These are phyloP conservation scores for Grantiella picta DNA, from an alignment of 2,113 vertebrate species.

Conservation along the genomic window DNA sequence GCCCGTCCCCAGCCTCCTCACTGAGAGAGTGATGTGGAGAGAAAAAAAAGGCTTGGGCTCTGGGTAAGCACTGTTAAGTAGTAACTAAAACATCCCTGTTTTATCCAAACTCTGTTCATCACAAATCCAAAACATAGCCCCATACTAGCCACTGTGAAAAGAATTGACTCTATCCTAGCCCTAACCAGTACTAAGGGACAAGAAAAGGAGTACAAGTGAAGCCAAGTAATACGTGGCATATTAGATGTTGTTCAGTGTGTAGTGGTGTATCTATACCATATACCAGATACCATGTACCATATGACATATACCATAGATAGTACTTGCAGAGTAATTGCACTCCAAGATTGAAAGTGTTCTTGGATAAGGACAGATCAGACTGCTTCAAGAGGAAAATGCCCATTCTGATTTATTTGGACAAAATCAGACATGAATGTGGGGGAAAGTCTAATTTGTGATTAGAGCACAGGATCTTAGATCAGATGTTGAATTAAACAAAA, in stretches of 20 bases:
- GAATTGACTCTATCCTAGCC: not conserved
- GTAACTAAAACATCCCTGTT: rapidly evolving
- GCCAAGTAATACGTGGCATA: not conserved
- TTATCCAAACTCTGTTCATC: not conserved
- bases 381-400: not conserved
- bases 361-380: not conserved
- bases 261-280: not conserved
- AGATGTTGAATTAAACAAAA: not conserved
- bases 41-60: not conserved
- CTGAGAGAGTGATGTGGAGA: not conserved
- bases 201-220: not conserved
- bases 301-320: not conserved
- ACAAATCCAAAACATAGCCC: not conserved
- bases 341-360: not conserved
- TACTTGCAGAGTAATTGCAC: not conserved
- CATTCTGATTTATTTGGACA: not conserved
- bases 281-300: not conserved
- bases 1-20: no score
- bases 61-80: not conserved
- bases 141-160: not conserved
- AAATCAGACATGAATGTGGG: not conserved
- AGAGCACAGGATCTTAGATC: not conserved
- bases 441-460: not conserved
- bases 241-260: not conserved
- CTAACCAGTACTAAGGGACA: not conserved